Evolutionary conservation across 2,888 invertebrate genomes (phyloP), one percentile per base, ranked within the genome.

Genomic region (Tanytarsus gracilentus): DNA sequence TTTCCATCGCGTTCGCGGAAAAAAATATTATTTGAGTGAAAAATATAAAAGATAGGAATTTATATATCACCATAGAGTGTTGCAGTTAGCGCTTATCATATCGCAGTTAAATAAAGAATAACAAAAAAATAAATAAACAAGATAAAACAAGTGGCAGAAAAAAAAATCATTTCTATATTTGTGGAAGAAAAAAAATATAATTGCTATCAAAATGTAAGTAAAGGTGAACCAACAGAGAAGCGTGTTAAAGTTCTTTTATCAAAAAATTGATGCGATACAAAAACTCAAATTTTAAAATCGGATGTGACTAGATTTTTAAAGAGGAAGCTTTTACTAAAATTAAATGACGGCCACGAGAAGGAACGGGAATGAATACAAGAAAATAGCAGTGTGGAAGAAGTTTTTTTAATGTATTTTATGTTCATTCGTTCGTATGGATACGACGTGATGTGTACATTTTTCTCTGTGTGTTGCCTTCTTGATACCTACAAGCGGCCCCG

Each of bases 401-500:
- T 29, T 51, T 21, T 29, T 51, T 27, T 51, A 29, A 29, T 53
- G 23, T 16, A 33, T 30, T 33, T 52, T 52, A 18, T 33, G 16
- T 49, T 52, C 44, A 21, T 44, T 44, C 52, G 53, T 53, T 36
- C 36, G 53, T 44, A n/a, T 44, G 36, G 53, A 53, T 53, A 53
- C 36, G 36, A 16, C 14, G 30, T 25, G 53, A 51, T 39, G 55
- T 40, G 40, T 55, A 55, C 55, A 40, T 23, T 53, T 36, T 25
- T 39, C 26, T 52, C 27, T 55, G n/a, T 39, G 55, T 40, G 18
- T 40, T 55, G 40, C 39, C 27, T 39, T 55, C 25, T 40, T 39
- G 55, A 55, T 55, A 55, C 39, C 55, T 55, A 55, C 55, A 53
- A 55, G 55, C 55, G 55, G 55, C 55, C 55, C 55, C 55, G 55